Evolutionary conservation across 2,888 invertebrate genomes (phyloP).

Genomic region (Eretmocerus hayati): DNA sequence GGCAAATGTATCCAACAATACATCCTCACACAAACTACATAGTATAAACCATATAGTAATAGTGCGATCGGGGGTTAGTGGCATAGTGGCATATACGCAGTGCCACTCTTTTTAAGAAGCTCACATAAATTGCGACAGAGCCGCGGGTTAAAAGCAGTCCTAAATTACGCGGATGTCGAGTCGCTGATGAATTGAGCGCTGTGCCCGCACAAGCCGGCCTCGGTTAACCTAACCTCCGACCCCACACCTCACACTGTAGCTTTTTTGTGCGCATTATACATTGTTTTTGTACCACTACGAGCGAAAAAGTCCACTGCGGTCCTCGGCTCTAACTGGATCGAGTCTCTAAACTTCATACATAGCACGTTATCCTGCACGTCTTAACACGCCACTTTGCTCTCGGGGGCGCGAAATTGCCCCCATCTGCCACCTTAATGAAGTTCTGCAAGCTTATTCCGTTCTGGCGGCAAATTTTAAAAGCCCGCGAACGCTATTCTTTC

Average conservation of each 20-base stretch:
- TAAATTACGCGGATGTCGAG: constrained; percentile 47
- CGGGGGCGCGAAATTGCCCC: not conserved
- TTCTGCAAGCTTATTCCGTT: not conserved
- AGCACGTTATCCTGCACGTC: too few species aligned
- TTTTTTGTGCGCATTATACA: constrained; percentile 32
- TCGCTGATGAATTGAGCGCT: constrained; percentile 48
- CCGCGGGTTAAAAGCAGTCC: constrained; percentile 49
- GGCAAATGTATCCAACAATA: not conserved
- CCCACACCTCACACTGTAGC: not conserved
- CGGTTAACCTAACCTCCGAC: too few species aligned
- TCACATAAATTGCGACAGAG: constrained; percentile 48
- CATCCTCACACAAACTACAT: too few species aligned
- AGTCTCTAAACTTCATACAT: not conserved
- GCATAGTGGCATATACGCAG: constrained; percentile 31
- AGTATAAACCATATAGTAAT: too few species aligned
- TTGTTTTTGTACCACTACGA: too few species aligned
- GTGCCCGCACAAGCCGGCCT: constrained; percentile 29
- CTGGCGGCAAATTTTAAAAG: not conserved
- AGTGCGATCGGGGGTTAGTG: too few species aligned
- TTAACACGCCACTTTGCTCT: too few species aligned
- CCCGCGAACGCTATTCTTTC: not conserved
- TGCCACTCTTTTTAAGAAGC: constrained; percentile 48
- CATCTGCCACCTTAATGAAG: constrained; percentile 18
- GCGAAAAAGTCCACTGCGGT: too few species aligned
- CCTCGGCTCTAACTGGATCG: constrained; percentile 7